phyloP scores from a whole-genome alignment of 2,888 invertebrate species.

The Amblyteles armatorius region DNA sequence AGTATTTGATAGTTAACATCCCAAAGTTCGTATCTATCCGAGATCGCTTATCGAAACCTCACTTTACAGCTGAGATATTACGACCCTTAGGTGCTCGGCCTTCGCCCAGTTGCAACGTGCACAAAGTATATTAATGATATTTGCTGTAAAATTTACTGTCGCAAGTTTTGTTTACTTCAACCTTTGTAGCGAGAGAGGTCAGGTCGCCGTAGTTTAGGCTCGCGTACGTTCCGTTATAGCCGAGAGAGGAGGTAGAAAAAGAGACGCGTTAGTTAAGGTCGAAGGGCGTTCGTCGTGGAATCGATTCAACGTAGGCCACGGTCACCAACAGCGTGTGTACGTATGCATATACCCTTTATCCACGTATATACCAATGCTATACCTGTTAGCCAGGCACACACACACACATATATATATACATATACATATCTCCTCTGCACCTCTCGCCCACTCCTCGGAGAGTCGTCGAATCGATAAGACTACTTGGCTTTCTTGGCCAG shows the following conservation, averaged over 20 bases:
- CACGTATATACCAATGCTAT: conserved; percentile 30
- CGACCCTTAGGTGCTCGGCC: no score
- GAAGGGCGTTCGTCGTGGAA: conserved; percentile 71
- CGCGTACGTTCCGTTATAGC: conserved; percentile 26
- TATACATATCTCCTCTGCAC: conserved; percentile 15
- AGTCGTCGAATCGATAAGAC: conserved; percentile 37
- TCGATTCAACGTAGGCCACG: conserved; percentile 74
- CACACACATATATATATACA: not conserved
- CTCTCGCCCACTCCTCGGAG: conserved; percentile 35
- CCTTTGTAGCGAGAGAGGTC: conserved; percentile 21
- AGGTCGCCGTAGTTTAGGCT: conserved; percentile 25
- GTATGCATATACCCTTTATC: conserved; percentile 15
- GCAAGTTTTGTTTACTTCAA: conserved; percentile 17
- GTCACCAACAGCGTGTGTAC: conserved; percentile 54
- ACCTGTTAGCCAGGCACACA: conserved; percentile 18
- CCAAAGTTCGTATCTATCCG: not conserved
- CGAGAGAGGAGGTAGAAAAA: conserved; percentile 49
- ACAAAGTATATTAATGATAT: not conserved
- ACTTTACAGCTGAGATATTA: not conserved
- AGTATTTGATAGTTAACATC: not conserved
- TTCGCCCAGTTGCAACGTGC: not conserved
- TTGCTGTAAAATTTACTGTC: not conserved
- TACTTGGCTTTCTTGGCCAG: conserved; percentile 35
- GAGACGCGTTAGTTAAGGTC: conserved; percentile 72
- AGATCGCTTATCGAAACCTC: not conserved